Percentiles rank a stretch among this genome's conserved stretches.
Conservation (phyloP, 2,797 vertebrate genomes). For the Pseudomugil tenellus region DNA sequence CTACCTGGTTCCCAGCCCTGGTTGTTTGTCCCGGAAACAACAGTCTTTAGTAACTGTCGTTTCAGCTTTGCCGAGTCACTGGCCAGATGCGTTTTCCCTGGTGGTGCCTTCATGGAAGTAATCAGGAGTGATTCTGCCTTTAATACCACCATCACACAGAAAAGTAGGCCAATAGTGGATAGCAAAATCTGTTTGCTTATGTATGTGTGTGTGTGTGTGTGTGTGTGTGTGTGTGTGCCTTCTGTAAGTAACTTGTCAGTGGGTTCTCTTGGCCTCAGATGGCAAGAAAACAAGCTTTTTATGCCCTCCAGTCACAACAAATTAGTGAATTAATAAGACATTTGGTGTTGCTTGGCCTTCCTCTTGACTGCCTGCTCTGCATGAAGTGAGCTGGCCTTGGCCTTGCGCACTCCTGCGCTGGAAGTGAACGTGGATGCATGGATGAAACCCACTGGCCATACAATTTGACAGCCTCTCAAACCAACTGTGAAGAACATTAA, state of each 20-base stretch:
- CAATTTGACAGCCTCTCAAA: constrained; percentile 36
- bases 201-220: constrained; percentile 47
- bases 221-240: constrained; percentile 48
- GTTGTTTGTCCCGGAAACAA: constrained; percentile 22
- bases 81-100: constrained; percentile 71
- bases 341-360: constrained; percentile 86
- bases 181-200: constrained; percentile 45
- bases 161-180: constrained; percentile 80
- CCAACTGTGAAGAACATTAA: constrained; percentile 37
- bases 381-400: constrained; percentile 75
- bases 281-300: constrained; percentile 82
- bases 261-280: constrained; percentile 84
- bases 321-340: constrained; percentile 86
- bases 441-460: constrained; percentile 64
- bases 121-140: constrained; percentile 76
- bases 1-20: constrained; percentile 32
- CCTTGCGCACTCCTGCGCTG: constrained; percentile 59
- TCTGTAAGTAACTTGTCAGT: constrained; percentile 67
- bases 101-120: constrained; percentile 73
- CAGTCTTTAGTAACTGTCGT: constrained; percentile 40
- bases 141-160: constrained; percentile 78
- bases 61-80: constrained; percentile 57
- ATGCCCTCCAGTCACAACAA: constrained; percentile 85
- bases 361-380: constrained; percentile 83
- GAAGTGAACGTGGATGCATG: constrained; percentile 54